Base-by-base conservation (phyloP, 37 sponge, comb jelly and placozoan species). In the Petrosia ficiformis region DNA sequence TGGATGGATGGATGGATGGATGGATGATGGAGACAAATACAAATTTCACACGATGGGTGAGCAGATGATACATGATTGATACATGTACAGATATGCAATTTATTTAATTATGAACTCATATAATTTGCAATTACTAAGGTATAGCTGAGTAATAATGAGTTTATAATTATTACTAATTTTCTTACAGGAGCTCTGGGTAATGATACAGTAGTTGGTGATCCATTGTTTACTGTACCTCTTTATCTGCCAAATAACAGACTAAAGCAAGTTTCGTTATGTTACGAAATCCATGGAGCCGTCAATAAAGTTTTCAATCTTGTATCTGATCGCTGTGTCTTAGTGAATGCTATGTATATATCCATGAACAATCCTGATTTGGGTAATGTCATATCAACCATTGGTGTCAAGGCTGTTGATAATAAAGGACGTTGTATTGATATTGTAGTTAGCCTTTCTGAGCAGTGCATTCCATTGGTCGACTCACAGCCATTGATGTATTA, bases 341-440 rank as follows among this genome's bases (percentile, higher is more conserved):
- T 87, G 28, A 81, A 80, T 65, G 87, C 87, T 31, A 56, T 59
- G 54, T 87, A 80, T 31, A 37, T 44, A 29, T 36, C 74, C 19
- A 66, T 70, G 42, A 44, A 4, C 24, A 48, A 67, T 30, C 40
- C 69, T 35, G 19, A n/a, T 32, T 28, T 28, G 37, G 59, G 57
- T 24, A 82, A 82, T 36, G 33, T 82, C 5, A 74, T 82, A 39
- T 67, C 24, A 1, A 65, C 25, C 8, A 42, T 82, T 44, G 82
- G 82, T 3, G 67, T 82, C 33, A 16, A 11, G 11, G 75, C 82
- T n/a, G 68, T 54, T 0, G 75, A 74, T 41, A 56, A 32, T 38
- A 73, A 25, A 11, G 82, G 82, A 26, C 25, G 4, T 5, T 61
- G 63, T 61, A 48, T 11, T 28, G 63, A 75, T 48, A n/a, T n/a